Percentiles rank a stretch among this genome's conserved stretches.
Conservation (phyloP, 2,888 invertebrate genomes). For the Invenusta paracnida region DNA sequence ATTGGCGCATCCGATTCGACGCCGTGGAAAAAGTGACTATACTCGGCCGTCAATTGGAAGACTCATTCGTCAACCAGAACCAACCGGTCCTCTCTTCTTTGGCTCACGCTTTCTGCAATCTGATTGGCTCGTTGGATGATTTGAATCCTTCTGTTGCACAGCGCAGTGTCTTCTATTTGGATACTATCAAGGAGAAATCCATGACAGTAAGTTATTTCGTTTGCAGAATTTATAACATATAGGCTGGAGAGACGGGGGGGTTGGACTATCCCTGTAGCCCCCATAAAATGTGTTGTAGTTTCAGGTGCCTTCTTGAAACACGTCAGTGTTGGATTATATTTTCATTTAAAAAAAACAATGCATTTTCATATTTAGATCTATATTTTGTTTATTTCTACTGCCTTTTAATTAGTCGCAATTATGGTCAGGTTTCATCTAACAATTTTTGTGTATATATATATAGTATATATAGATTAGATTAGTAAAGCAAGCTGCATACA, state of each 20-base stretch:
- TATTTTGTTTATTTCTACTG: too few relatives aligned
- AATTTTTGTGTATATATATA: too few relatives aligned
- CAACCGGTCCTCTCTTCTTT: slow-evolving; percentile 77
- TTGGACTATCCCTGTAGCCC: too few relatives aligned
- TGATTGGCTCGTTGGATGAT: slow-evolving; percentile 92
- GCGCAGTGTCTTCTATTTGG: slow-evolving; percentile 80
- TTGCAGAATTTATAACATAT: not conserved
- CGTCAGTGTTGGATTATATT: too few relatives aligned
- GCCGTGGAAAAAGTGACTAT: slow-evolving; percentile 81
- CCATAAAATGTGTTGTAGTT: too few relatives aligned
- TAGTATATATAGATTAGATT: too few relatives aligned
- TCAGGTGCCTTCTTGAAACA: too few relatives aligned
- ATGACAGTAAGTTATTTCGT: slow-evolving; percentile 69
- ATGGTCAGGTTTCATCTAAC: too few relatives aligned
- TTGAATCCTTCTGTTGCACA: slow-evolving; percentile 89
- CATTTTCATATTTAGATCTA: too few relatives aligned
- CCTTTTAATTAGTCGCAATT: too few relatives aligned
- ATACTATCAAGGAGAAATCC: slow-evolving; percentile 83
- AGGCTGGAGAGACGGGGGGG: not conserved
- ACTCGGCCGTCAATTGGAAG: slow-evolving; percentile 30
- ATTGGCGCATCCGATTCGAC: slow-evolving; percentile 82
- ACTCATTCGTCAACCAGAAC: slow-evolving; percentile 72
- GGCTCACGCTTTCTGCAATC: slow-evolving; percentile 91
- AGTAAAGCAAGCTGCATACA: too few relatives aligned
- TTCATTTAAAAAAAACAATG: too few relatives aligned